Percentiles rank a stretch among this genome's conserved stretches.
These are phyloP conservation scores for Sibirionetta formosa DNA, from an alignment of 2,797 vertebrate species.

Conservation along the genomic window DNA sequence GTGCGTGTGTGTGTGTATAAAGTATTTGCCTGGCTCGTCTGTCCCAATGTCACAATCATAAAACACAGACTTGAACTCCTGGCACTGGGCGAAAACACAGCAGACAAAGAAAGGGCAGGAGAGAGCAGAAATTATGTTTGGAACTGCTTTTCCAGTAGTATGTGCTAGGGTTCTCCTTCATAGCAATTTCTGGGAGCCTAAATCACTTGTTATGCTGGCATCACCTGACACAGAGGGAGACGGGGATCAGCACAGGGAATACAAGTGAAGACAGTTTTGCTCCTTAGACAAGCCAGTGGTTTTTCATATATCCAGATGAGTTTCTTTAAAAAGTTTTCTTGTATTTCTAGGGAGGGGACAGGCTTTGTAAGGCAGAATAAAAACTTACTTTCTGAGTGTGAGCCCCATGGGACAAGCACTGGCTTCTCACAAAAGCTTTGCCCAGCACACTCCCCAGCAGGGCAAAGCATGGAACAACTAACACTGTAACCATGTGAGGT, in stretches of 20 bases:
- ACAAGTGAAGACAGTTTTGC: background rate
- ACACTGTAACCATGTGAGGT: background rate
- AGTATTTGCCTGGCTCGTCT: conserved; percentile 41
- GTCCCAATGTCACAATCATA: conserved; percentile 25
- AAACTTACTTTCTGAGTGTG: background rate
- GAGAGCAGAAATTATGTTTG: background rate
- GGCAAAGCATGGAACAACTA: background rate
- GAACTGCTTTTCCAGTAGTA: background rate
- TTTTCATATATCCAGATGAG: background rate
- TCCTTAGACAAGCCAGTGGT: background rate
- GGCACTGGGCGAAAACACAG: background rate
- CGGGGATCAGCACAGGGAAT: background rate
- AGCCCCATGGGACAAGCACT: background rate
- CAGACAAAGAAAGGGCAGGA: conserved; percentile 27
- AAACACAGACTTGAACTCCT: conserved; percentile 9
- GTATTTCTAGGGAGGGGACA: background rate
- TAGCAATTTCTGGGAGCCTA: background rate
- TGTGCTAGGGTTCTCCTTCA: background rate
- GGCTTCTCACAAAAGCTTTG: background rate
- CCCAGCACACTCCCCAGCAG: background rate
- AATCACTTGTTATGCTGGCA: background rate
- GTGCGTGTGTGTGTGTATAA: background rate
- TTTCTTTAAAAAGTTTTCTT: background rate
- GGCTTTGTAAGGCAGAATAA: background rate
- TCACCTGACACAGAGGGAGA: background rate